Conservation (phyloP, 2,888 invertebrate genomes). For the Coremacera marginata region DNA sequence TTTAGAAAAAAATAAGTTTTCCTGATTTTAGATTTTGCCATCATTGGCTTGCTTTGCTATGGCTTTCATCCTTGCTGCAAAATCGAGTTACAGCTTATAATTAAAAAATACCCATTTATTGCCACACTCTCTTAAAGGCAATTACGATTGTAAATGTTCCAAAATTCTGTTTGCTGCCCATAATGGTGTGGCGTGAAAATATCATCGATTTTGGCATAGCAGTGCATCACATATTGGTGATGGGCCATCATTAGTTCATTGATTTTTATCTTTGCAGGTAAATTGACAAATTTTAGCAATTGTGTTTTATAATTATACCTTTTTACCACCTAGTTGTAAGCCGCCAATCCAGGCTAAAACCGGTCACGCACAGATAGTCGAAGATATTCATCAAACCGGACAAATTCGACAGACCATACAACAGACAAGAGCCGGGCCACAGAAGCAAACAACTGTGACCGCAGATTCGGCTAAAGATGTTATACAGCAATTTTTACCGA, state of each 20-base stretch:
- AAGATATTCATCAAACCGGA: conserved; percentile 66
- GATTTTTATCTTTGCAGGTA: conserved; percentile 77
- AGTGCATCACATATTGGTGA: conserved; percentile 74
- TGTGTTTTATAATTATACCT: conserved; percentile 11
- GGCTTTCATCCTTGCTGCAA: conserved; percentile 25
- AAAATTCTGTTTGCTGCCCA: conserved; percentile 74
- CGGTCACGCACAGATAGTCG: conserved; percentile 68
- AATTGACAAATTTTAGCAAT: conserved; percentile 20
- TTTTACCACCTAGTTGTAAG: conserved; percentile 47
- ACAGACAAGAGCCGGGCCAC: conserved; percentile 59
- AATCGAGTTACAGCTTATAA: conserved; percentile 38
- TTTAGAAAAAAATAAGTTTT: neutral
- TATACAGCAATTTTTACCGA: conserved; percentile 71
- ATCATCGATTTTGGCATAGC: conserved; percentile 65
- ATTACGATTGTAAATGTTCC: conserved; percentile 75
- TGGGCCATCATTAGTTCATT: conserved; percentile 76
- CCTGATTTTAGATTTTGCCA: conserved; percentile 56
- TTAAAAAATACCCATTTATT: neutral
- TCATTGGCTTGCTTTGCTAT: conserved; percentile 53
- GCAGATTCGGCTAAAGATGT: conserved; percentile 67
- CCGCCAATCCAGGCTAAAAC: conserved; percentile 56
- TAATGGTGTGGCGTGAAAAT: conserved; percentile 74
- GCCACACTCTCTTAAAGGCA: conserved; percentile 71
- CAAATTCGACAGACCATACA: conserved; percentile 66
- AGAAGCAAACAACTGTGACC: conserved; percentile 64